phyloP scores from a whole-genome alignment of 2,888 invertebrate genomes.

The Baccha elongata region DNA sequence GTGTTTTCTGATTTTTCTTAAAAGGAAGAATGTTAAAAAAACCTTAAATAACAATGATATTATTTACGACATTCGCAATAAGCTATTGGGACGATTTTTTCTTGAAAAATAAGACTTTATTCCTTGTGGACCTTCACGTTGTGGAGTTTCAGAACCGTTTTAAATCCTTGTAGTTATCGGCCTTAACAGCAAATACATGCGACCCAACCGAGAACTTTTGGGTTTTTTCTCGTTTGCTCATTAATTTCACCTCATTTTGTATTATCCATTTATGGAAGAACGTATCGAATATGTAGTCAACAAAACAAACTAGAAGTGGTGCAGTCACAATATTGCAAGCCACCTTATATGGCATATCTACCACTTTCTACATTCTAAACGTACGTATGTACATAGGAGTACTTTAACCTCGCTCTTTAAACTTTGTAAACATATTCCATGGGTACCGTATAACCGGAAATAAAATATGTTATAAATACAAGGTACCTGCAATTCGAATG shows the following conservation, averaged over 20 bases:
- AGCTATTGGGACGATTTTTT: too few species aligned
- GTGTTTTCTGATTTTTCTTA: too few species aligned
- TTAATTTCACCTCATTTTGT: background rate
- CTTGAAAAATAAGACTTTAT: too few species aligned
- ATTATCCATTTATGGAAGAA: background rate
- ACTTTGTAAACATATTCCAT: too few species aligned
- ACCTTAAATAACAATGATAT: too few species aligned
- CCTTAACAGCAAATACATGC: too few species aligned
- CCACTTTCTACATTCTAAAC: constrained; percentile 29
- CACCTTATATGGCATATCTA: constrained; percentile 17
- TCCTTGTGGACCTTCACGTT: too few species aligned
- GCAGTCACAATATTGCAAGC: constrained; percentile 10
- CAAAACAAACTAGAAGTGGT: background rate
- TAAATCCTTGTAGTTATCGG: too few species aligned
- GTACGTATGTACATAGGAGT: background rate
- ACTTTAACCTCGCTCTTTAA: constrained; percentile 10
- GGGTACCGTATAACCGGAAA: constrained; percentile 7
- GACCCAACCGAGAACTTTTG: too few species aligned
- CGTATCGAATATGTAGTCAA: background rate
- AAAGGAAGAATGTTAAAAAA: too few species aligned
- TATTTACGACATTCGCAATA: too few species aligned
- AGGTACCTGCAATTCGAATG: constrained; percentile 35
- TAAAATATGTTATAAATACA: constrained; percentile 18
- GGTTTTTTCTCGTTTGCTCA: background rate
- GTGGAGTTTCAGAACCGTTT: too few species aligned